phyloP scores from a whole-genome alignment of 92 coral and sea anemone species.

The Heliopora coerulea region DNA sequence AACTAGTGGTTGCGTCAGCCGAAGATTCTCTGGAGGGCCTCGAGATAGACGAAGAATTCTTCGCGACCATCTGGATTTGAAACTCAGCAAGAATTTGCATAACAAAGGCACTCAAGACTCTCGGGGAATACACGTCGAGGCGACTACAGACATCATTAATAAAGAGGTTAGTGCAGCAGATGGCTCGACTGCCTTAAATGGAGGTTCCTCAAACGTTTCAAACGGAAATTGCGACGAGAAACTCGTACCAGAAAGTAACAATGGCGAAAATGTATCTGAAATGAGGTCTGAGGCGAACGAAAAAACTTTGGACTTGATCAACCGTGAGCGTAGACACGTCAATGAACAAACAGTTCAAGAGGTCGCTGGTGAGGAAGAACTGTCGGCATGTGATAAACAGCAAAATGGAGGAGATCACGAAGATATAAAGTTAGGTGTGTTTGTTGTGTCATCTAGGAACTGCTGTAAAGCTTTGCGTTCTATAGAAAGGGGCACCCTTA shows the following conservation, averaged over 20 bases:
- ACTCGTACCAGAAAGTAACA: neutral
- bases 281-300: no score
- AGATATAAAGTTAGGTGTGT: neutral
- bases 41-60: no score
- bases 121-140: neutral
- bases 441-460: no score
- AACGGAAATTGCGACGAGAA: neutral
- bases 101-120: no score
- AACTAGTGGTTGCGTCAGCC: no score
- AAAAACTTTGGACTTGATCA: neutral
- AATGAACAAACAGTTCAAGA: neutral
- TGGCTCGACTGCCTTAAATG: no score
- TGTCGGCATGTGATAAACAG: neutral
- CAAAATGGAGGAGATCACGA: neutral
- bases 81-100: no score
- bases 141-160: neutral
- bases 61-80: no score
- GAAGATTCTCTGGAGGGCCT: no score
- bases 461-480: no score
- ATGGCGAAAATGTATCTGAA: no score
- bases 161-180: neutral
- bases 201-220: neutral
- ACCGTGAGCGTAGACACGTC: neutral
- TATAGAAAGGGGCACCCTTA: no score
- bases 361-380: neutral